Base-by-base conservation (phyloP, 2,888 invertebrate genomes). In the Carterocephalus palaemon region DNA sequence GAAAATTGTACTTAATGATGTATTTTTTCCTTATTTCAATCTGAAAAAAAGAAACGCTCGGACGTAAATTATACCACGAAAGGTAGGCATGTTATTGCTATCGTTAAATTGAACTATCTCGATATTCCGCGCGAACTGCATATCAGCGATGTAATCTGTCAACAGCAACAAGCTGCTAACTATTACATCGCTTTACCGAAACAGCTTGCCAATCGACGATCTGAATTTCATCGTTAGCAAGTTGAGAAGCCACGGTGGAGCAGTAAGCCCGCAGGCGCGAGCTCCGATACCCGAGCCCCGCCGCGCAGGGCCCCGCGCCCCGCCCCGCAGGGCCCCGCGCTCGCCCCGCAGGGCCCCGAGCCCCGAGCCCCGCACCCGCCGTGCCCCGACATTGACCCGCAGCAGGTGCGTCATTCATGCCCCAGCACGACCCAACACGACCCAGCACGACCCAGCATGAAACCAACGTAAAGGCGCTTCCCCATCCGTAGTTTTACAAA, bases 321-420 rank as follows among this genome's bases (percentile, higher is more conserved):
- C 37, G 20, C n/a, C 32, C 16, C 1, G 12, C 17, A 22, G 20
- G 13, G n/a, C 46, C 23, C 16, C 17, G n/a, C 13, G 7, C 20
- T 23, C 37, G 20, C n/a, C 32, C 16, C 1, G 12, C 17, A 22
- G 20, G 13, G n/a, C 46, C 23, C n/a, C n/a, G n/a, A n/a, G 32
- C 20, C n/a, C 17, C 34, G 39, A 23, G 31, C 33, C 33, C 33
- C 33, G 7, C 19, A 19, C 26, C 33, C 38, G 49, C 22, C 42
- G 45, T 39, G 49, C 22, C 42, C 46, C 48, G 52, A 54, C 54
- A 54, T 54, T 54, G 54, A 54, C 54, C 54, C 42, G 34, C 7
- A 34, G 42, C 34, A 46, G 48, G 47, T 54, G 54, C 50, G 52
- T 52, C 54, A 54, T 51, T 52, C 49, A 42, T 42, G 42, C 34